A percentile compares a stretch with the other conserved stretches of the same genome.
phyloP scores from a whole-genome alignment of 2,888 invertebrate species.

The Dryomyza anilis region DNA sequence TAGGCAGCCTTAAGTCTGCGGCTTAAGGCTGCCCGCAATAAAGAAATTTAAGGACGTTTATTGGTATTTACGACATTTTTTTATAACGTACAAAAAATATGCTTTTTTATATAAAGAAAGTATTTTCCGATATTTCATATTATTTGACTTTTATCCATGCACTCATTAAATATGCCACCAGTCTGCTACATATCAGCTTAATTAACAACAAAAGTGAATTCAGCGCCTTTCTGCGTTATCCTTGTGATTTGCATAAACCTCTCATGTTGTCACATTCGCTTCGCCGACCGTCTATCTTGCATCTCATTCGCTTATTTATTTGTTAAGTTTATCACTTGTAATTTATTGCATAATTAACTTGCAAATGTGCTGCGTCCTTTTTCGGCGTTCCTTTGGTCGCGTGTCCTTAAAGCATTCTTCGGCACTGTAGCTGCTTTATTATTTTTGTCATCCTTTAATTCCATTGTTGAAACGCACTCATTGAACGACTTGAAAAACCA shows the following conservation, averaged over 20 bases:
- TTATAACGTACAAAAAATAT: no score
- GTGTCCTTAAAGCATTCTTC: conserved; percentile 12
- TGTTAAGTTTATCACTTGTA: conserved; percentile 11
- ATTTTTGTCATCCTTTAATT: neutral
- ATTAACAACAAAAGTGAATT: neutral
- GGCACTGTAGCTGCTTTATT: neutral
- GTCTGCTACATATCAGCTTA: no score
- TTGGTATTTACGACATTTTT: no score
- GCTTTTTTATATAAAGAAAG: no score
- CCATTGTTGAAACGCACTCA: conserved; percentile 2
- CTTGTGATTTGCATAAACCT: conserved; percentile 10
- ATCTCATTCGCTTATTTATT: neutral
- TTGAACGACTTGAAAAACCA: neutral
- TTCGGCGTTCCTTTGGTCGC: neutral
- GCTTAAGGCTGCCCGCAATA: no score
- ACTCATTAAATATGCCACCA: no score
- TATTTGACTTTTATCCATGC: no score
- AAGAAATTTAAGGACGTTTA: no score
- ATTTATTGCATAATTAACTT: conserved; percentile 19
- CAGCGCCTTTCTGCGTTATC: no score
- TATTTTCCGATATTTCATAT: no score
- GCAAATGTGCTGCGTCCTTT: conserved; percentile 8
- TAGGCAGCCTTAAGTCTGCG: no score
- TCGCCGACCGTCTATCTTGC: conserved; percentile 46
- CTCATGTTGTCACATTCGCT: conserved; percentile 45